Percentiles rank a stretch among this genome's conserved stretches.
phyloP scores from a whole-genome alignment of 2,888 invertebrate genomes.

The Leptopilina drosophilae region DNA sequence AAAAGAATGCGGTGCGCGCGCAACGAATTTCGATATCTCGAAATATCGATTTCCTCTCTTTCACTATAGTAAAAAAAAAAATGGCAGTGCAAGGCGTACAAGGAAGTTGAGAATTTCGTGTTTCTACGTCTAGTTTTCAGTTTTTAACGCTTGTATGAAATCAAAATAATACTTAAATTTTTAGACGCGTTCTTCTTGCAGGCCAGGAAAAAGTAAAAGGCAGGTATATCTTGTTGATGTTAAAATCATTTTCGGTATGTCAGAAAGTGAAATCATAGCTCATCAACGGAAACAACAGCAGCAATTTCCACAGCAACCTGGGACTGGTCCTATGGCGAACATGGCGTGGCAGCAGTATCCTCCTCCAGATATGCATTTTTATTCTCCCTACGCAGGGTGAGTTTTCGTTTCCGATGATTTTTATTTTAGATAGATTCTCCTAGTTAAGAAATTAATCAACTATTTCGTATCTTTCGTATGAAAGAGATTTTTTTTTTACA shows the following conservation, averaged over 20 bases:
- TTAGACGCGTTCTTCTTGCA: slow-evolving; percentile 29
- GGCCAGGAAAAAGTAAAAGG: slow-evolving; percentile 21
- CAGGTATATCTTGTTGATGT: slow-evolving; percentile 36
- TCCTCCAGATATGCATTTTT: slow-evolving; percentile 73
- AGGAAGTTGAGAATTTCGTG: no score
- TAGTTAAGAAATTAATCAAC: neutral
- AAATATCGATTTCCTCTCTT: no score
- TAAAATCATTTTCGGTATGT: slow-evolving; percentile 65
- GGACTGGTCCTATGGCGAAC: slow-evolving; percentile 70
- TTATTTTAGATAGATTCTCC: neutral
- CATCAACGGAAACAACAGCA: slow-evolving; percentile 73
- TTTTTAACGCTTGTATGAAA: slow-evolving; percentile 1
- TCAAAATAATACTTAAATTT: slow-evolving; percentile 1
- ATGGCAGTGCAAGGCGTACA: no score
- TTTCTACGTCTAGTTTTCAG: neutral
- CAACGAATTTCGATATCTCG: no score
- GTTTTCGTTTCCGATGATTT: slow-evolving; percentile 13
- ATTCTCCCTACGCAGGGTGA: slow-evolving; percentile 73
- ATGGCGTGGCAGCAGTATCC: slow-evolving; percentile 76
- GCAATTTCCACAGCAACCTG: slow-evolving; percentile 67
- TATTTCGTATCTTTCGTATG: neutral
- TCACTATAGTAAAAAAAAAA: no score
- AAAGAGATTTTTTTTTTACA: no score
- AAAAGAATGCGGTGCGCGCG: no score
- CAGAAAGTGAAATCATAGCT: slow-evolving; percentile 74